phyloP scores from a whole-genome alignment of 2,888 invertebrate genomes.

The Volucella bombylans region DNA sequence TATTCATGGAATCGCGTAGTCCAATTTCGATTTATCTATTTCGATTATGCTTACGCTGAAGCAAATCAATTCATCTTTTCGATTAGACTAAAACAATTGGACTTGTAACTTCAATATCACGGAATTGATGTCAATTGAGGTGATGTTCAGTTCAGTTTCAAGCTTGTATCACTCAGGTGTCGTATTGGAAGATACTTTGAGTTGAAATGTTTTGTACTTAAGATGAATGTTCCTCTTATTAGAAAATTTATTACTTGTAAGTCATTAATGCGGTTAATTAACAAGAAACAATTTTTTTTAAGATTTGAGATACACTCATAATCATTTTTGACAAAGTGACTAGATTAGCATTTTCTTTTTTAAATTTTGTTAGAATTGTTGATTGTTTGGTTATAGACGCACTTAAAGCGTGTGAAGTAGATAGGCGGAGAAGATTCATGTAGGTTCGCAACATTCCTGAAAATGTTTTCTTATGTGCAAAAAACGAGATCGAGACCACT shows the following conservation, averaged over 20 bases:
- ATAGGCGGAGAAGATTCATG: background rate
- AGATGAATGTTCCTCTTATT: conserved; percentile 3
- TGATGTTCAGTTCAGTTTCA: background rate
- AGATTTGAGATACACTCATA: background rate
- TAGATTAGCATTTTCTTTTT: conserved; percentile 9
- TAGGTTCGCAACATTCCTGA: conserved; percentile 9
- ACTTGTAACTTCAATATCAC: conserved; percentile 33
- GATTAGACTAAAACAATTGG: conserved; percentile 36
- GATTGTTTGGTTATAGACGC: conserved; percentile 2
- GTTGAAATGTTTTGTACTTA: conserved; percentile 8
- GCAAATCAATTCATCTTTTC: conserved; percentile 4
- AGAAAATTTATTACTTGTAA: background rate
- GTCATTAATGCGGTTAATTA: conserved; percentile 13
- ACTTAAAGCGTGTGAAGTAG: conserved; percentile 27
- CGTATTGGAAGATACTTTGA: conserved; percentile 24
- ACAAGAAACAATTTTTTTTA: conserved; percentile 1
- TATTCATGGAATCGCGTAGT: conserved; percentile 5
- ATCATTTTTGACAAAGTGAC: background rate
- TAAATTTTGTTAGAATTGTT: conserved; percentile 19
- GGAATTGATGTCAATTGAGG: conserved; percentile 27
- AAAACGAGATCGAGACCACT: conserved; percentile 23
- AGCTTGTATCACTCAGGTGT: conserved; percentile 20
- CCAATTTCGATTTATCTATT: background rate
- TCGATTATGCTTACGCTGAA: background rate
- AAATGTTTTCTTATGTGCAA: conserved; percentile 21